phyloP scores from a whole-genome alignment of 2,888 invertebrate genomes.

The Dolichomitus sp. region DNA sequence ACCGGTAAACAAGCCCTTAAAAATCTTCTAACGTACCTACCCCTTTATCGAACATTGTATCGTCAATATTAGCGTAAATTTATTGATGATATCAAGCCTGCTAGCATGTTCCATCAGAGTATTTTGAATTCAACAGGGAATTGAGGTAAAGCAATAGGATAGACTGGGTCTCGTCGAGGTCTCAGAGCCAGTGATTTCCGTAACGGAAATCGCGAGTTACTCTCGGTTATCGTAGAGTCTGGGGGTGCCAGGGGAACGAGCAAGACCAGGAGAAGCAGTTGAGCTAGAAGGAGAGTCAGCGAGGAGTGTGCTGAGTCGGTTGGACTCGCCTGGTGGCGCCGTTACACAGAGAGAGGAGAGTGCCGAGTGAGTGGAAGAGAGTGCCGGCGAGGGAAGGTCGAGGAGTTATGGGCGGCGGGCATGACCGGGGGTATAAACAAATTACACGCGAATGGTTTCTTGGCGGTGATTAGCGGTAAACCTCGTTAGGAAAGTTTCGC shows the following conservation, averaged over 20 bases:
- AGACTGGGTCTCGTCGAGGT: constrained; percentile 40
- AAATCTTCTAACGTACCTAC: neutral
- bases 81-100: neutral
- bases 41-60: neutral
- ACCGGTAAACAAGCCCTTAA: neutral
- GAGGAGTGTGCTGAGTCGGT: constrained; percentile 53
- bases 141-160: constrained; percentile 30
- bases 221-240: constrained; percentile 50
- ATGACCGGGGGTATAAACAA: constrained; percentile 83
- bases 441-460: constrained; percentile 84
- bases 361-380: constrained; percentile 46
- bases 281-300: constrained; percentile 37
- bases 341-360: constrained; percentile 30
- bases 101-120: constrained; percentile 34
- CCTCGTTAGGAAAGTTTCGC: constrained; percentile 82
- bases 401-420: constrained; percentile 77
- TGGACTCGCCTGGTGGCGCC: constrained; percentile 49
- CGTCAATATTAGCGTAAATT: neutral
- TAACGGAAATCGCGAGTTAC: constrained; percentile 67
- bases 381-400: constrained; percentile 50
- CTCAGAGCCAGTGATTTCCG: constrained; percentile 66
- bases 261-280: constrained; percentile 30
- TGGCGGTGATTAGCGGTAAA: constrained; percentile 83
- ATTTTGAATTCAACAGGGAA: constrained; percentile 23
- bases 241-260: constrained; percentile 29